A percentile compares a stretch with the other conserved stretches of the same genome.
Conservation (phyloP, 2,888 invertebrate genomes). For the Ptycholaimellus sp. region DNA sequence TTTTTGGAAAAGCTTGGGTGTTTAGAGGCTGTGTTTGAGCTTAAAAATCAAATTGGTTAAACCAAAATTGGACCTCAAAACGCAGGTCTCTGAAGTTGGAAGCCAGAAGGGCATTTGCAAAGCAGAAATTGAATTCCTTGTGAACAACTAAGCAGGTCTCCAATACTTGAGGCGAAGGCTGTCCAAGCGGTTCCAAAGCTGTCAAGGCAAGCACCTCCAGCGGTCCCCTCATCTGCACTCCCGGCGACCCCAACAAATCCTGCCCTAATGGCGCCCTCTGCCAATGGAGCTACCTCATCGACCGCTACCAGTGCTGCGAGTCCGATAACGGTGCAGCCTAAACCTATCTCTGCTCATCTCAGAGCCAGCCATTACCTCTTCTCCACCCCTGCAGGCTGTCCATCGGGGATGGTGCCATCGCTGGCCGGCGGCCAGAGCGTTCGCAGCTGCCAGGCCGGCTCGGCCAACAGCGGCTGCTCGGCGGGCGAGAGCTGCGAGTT, state of each 20-base stretch:
- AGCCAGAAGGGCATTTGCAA: too few relatives aligned
- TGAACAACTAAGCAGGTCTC: too few relatives aligned
- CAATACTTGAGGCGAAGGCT: constrained; percentile 12
- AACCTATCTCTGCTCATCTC: too few relatives aligned
- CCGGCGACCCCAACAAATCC: constrained; percentile 8
- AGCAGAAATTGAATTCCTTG: too few relatives aligned
- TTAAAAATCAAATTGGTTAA: too few relatives aligned
- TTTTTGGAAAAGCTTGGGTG: too few relatives aligned
- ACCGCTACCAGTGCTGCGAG: constrained; percentile 18
- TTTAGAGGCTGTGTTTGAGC: too few relatives aligned
- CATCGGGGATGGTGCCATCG: constrained; percentile 6
- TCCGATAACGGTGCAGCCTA: constrained; percentile 14
- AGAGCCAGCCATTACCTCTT: too few relatives aligned
- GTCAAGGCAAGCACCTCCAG: constrained; percentile 6
- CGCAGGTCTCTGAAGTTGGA: too few relatives aligned
- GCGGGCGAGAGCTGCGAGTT: constrained; percentile 11
- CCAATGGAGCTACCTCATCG: constrained; percentile 17
- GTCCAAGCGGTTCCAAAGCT: constrained; percentile 10
- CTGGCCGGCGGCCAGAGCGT: background rate
- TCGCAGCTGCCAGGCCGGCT: background rate
- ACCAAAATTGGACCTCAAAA: too few relatives aligned
- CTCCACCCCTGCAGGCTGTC: constrained; percentile 11
- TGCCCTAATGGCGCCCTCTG: constrained; percentile 10
- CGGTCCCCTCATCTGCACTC: constrained; percentile 9
- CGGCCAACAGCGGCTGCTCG: constrained; percentile 9